Evolutionary conservation across 2,797 vertebrate genomes (phyloP), one percentile per base, ranked within the genome.

Genomic region (Scomberomorus guttatus): DNA sequence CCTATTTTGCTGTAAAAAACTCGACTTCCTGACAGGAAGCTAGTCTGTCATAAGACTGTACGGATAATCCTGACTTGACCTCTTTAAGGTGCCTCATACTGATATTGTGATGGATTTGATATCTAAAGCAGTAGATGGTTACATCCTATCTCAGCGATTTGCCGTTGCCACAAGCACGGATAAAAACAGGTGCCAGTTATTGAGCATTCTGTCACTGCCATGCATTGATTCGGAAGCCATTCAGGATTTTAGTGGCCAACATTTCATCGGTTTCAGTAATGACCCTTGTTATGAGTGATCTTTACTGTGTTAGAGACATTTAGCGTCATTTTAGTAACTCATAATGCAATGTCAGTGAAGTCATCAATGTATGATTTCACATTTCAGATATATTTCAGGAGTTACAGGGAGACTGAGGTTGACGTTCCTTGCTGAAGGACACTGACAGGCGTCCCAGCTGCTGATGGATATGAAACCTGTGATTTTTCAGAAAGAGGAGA

Each of bases 161-260:
- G 83, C 79, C 87, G 50, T 67, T 0, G 80, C 87, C 76, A 82
- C 73, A 75, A 87, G 90, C 87, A 17, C 17, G 4, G 22, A 77
- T 46, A 46, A 44, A 44, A 48, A 51, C 79, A 70, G 55, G 76
- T 42, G 70, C 67, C 32, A 58, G 18, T 32, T 27, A 50, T 2
- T 3, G 20, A 75, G 71, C 70, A 24, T 91, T 82, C 63, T 8
- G 46, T 74, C 86, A 89, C 78, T 54, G 73, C 5, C 92, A 85
- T 91, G 91, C 92, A 77, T 0, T 12, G 50, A 22, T 24, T 12
- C 1, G 1, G 52, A 77, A 37, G 70, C 60, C 42, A 54, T 46
- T 70, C 50, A 50, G 39, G 14, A 4, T 0, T 75, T 77, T 70
- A 80, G 69, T 29, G 34, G 34, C 22, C 0, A 7, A 62, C 50